Percentiles rank a stretch among this genome's conserved stretches.
These are phyloP conservation scores for Drosophila orosa DNA, from an alignment of 1,140 invertebrate genomes.

Conservation along the genomic window DNA sequence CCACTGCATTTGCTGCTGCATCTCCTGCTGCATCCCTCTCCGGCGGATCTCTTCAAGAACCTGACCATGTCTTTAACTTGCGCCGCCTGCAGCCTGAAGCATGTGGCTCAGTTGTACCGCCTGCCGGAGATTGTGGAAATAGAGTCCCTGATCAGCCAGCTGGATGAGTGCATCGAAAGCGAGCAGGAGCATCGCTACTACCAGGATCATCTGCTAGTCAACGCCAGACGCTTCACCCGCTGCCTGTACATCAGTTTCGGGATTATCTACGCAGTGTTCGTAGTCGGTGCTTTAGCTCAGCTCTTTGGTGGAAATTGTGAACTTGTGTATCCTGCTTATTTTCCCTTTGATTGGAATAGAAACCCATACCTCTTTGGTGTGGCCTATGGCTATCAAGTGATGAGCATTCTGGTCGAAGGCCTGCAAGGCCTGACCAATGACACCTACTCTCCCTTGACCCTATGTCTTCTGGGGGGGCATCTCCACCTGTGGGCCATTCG, in stretches of 20 bases:
- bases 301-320: neutral
- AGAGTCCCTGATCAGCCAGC: slow-evolving; percentile 20
- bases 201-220: slow-evolving; percentile 13
- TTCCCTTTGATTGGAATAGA: slow-evolving; percentile 45
- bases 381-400: slow-evolving; percentile 37
- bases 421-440: slow-evolving; percentile 50
- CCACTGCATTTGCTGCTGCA: slow-evolving; percentile 56
- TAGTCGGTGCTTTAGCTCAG: slow-evolving; percentile 1
- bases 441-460: slow-evolving; percentile 37
- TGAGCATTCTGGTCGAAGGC: slow-evolving; percentile 23
- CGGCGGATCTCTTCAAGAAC: slow-evolving; percentile 47
- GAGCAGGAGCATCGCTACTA: slow-evolving; percentile 45
- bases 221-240: slow-evolving; percentile 23
- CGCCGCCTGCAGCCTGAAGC: slow-evolving; percentile 54
- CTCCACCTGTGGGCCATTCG: slow-evolving; percentile 49
- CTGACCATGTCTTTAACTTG: slow-evolving; percentile 43
- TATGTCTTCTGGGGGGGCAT: slow-evolving; percentile 55
- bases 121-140: slow-evolving; percentile 50
- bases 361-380: slow-evolving; percentile 2
- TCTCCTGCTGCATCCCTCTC: slow-evolving; percentile 22
- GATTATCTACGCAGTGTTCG: slow-evolving; percentile 30
- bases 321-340: slow-evolving; percentile 49
- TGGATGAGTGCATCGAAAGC: slow-evolving; percentile 38
- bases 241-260: slow-evolving; percentile 45
- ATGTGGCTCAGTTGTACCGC: slow-evolving; percentile 32